Evolutionary conservation across 2,113 vertebrate genomes (phyloP).

Genomic region (Microtus montanus): DNA sequence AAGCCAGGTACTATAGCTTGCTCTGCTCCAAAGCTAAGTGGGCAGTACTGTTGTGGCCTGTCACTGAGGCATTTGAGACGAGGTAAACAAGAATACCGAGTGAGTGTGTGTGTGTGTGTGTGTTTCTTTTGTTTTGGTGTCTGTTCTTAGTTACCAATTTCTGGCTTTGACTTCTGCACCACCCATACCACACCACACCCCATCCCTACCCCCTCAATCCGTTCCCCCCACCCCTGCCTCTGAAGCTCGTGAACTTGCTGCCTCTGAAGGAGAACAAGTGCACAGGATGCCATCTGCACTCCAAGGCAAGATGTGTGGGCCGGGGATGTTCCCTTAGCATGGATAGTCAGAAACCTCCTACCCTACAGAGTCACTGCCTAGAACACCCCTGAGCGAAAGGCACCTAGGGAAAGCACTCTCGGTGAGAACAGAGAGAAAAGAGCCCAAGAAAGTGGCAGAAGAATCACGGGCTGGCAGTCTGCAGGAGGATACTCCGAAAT

Average conservation of each 20-base stretch:
- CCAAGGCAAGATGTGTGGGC: conserved; percentile 24
- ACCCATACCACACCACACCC: background rate
- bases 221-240: background rate
- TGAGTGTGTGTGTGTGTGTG: background rate
- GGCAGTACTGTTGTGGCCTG: background rate
- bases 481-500: background rate
- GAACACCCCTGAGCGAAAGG: conserved; percentile 24
- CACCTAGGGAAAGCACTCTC: background rate
- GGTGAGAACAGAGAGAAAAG: background rate
- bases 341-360: conserved; percentile 35
- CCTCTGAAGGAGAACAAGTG: background rate
- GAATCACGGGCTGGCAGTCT: background rate
- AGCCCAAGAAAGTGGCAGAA: background rate
- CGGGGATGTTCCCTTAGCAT: background rate
- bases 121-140: background rate
- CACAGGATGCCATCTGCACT: background rate
- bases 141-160: background rate
- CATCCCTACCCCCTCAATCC: background rate
- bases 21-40: background rate
- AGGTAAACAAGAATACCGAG: background rate
- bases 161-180: background rate
- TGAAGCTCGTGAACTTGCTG: background rate
- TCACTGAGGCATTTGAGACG: background rate
- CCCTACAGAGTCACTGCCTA: conserved; percentile 52
- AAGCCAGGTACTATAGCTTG: background rate